Conservation (phyloP, 2,888 invertebrate genomes). For the Trachelus tabidus region DNA sequence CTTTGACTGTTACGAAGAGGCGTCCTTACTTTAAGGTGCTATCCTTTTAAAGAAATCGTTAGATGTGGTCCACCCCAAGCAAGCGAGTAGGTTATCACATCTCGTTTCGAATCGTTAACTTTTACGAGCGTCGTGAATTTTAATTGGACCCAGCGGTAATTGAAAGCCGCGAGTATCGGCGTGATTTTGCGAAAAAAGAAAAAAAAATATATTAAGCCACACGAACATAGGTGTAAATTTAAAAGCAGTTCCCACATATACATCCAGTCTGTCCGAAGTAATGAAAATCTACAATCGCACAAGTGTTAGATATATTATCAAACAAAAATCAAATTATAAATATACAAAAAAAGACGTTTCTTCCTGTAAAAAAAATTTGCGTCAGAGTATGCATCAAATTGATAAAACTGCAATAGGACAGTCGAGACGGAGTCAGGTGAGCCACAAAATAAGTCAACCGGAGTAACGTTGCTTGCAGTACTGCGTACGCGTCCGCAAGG, state of each 20-base stretch:
- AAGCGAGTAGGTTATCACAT: slow-evolving; percentile 12
- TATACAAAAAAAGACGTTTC: not conserved
- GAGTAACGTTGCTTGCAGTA: not conserved
- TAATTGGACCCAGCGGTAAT: slow-evolving; percentile 43
- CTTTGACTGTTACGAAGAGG: not conserved
- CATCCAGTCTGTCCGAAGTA: not conserved
- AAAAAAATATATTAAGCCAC: not conserved
- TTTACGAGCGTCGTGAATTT: slow-evolving; percentile 45
- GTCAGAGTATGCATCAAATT: not conserved
- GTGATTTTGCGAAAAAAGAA: not conserved
- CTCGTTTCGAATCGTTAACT: slow-evolving; percentile 38
- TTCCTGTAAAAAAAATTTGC: not conserved
- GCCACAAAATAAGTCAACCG: not conserved
- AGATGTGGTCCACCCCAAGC: not conserved
- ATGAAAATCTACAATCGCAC: not conserved
- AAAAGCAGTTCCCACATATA: not conserved
- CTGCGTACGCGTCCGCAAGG: not conserved
- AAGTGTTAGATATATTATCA: not conserved
- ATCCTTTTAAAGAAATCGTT: not conserved
- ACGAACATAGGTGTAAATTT: not conserved
- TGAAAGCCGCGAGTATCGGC: slow-evolving; percentile 27
- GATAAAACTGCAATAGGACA: not conserved
- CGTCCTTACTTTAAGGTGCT: not conserved
- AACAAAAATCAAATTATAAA: not conserved
- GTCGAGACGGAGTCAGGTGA: not conserved